Percentiles rank a stretch among this genome's conserved stretches.
phyloP scores from a whole-genome alignment of 2,113 vertebrate genomes.

The Anolis carolinensis region DNA sequence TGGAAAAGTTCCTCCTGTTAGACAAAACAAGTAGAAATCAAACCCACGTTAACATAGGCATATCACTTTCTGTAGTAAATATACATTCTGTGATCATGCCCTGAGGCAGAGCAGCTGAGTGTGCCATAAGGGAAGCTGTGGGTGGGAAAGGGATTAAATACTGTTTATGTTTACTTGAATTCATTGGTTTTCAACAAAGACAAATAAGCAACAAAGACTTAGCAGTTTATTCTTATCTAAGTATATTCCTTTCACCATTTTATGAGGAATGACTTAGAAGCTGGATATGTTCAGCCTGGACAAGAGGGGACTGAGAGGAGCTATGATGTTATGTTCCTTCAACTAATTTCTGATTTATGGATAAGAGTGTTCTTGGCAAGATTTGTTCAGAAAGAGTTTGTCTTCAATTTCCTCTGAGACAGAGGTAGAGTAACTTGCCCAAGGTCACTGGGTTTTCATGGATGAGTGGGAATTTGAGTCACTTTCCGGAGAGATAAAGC shows the following conservation, averaged over 20 bases:
- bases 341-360: too few species aligned
- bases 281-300: too few species aligned
- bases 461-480: too few species aligned
- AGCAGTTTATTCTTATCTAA: neutral
- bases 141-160: slow-evolving; percentile 18
- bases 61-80: neutral
- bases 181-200: neutral
- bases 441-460: too few species aligned
- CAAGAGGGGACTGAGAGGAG: too few species aligned
- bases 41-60: neutral
- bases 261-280: neutral
- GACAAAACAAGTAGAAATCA: slow-evolving; percentile 13
- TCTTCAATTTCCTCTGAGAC: too few species aligned
- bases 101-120: slow-evolving; percentile 18
- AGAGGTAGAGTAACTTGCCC: too few species aligned
- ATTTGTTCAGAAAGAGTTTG: too few species aligned
- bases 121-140: neutral
- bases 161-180: slow-evolving; percentile 19
- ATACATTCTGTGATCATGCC: neutral
- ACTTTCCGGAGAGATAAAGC: too few species aligned
- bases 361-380: too few species aligned
- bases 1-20: neutral
- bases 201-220: neutral
- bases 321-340: too few species aligned
- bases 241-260: neutral